Percentiles rank a stretch among this genome's conserved stretches.
Conservation (phyloP, 2,888 invertebrate genomes). For the Belgica antarctica region DNA sequence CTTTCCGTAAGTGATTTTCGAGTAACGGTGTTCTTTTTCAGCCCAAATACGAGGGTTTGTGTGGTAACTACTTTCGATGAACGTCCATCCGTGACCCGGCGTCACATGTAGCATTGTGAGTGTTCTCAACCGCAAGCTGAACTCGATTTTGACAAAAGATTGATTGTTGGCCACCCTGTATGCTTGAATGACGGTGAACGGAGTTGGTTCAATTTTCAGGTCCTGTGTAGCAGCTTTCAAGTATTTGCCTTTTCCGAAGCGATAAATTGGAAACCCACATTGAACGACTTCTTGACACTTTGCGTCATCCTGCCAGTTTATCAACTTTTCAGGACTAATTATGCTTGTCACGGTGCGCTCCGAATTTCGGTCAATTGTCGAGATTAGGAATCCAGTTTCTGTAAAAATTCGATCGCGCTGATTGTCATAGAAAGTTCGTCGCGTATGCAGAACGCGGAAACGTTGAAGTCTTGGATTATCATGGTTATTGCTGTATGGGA, state of each 20-base stretch:
- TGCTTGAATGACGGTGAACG: background rate
- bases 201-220: background rate
- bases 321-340: background rate
- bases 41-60: background rate
- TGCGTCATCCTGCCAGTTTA: background rate
- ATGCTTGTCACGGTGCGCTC: background rate
- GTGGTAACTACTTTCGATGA: background rate
- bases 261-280: constrained; percentile 13
- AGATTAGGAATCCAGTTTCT: background rate
- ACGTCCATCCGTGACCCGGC: background rate
- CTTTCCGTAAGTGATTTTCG: background rate
- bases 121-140: constrained; percentile 1
- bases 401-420: background rate
- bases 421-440: background rate
- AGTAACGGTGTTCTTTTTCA: background rate
- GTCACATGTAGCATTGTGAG: background rate
- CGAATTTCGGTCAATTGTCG: constrained; percentile 23
- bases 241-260: background rate
- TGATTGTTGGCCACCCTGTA: background rate
- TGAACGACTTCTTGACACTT: background rate
- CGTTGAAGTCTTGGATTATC: constrained; percentile 55
- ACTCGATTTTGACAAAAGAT: constrained; percentile 4
- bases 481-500: constrained; percentile 58
- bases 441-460: background rate
- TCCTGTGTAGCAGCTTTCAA: background rate